Evolutionary conservation across 2,113 vertebrate genomes (phyloP).

Genomic region (Eira barbara): DNA sequence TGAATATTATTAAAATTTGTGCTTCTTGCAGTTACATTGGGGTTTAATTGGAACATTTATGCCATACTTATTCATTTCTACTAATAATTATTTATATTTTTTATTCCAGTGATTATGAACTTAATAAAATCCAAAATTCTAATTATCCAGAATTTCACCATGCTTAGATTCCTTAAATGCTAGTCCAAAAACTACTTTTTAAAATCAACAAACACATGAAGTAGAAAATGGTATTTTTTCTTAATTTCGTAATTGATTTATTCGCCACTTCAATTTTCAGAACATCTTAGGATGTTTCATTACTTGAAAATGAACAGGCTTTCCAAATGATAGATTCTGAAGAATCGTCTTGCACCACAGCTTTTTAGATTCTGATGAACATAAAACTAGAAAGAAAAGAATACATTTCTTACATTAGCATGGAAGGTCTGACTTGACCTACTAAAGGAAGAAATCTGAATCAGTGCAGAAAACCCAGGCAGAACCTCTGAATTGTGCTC

Average conservation of each 20-base stretch:
- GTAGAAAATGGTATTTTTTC: constrained; percentile 9
- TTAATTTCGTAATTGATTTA: constrained; percentile 30
- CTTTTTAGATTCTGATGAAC: constrained; percentile 40
- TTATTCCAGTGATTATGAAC: background rate
- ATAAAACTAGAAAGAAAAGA: constrained; percentile 47
- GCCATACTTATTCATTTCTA: background rate
- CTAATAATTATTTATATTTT: background rate
- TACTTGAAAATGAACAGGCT: background rate
- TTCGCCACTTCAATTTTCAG: background rate
- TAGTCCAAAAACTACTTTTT: constrained; percentile 8
- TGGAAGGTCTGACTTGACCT: constrained; percentile 73
- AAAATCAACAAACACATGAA: background rate
- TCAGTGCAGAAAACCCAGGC: constrained; percentile 9
- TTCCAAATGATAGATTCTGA: background rate
- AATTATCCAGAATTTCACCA: background rate
- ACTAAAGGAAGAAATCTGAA: constrained; percentile 60
- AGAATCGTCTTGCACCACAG: background rate
- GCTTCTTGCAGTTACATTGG: background rate
- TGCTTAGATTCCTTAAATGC: background rate
- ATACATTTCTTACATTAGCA: constrained; percentile 69
- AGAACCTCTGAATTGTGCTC: constrained; percentile 22
- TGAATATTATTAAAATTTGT: background rate
- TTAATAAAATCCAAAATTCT: background rate
- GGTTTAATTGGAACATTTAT: background rate
- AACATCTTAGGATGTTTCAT: background rate